Evolutionary conservation across 2,888 invertebrate genomes (phyloP).

Genomic region (Ectemnius lituratus): DNA sequence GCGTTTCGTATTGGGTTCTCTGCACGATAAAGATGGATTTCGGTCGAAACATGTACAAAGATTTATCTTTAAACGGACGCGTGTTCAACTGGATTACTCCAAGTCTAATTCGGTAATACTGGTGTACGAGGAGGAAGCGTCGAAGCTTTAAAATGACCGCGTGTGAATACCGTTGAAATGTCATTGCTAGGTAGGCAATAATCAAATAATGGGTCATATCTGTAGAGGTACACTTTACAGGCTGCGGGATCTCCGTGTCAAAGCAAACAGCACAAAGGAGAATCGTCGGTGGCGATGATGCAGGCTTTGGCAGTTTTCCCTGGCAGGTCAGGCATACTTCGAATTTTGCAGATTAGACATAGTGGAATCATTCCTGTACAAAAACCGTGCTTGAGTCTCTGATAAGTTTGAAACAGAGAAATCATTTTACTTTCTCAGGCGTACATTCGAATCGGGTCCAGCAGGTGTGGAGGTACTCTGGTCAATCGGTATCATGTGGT

Average conservation of each 20-base stretch:
- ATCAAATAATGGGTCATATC: not conserved
- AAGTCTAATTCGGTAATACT: constrained; percentile 58
- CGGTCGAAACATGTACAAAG: too few relatives aligned
- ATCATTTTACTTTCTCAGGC: constrained; percentile 77
- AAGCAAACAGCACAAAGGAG: constrained; percentile 93
- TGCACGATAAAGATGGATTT: too few relatives aligned
- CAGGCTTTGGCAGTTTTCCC: constrained; percentile 95
- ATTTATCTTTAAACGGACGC: too few relatives aligned
- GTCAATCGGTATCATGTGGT: constrained; percentile 95
- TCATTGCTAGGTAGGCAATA: too few relatives aligned
- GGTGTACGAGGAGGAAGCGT: not conserved
- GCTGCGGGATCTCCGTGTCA: constrained; percentile 91
- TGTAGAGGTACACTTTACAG: constrained; percentile 79
- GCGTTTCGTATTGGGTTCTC: too few relatives aligned
- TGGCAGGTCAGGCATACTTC: constrained; percentile 86
- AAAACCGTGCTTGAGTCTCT: not conserved
- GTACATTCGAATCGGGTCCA: constrained; percentile 95
- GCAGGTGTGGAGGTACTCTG: constrained; percentile 95
- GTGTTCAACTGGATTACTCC: constrained; percentile 51
- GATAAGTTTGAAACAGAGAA: constrained; percentile 30
- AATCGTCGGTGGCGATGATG: constrained; percentile 95
- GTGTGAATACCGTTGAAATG: too few relatives aligned
- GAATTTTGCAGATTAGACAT: too few relatives aligned
- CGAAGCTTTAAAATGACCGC: too few relatives aligned
- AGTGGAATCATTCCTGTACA: not conserved